These are phyloP conservation scores for Babylonia areolata DNA, from an alignment of 1,140 invertebrate species.

Conservation along the genomic window DNA sequence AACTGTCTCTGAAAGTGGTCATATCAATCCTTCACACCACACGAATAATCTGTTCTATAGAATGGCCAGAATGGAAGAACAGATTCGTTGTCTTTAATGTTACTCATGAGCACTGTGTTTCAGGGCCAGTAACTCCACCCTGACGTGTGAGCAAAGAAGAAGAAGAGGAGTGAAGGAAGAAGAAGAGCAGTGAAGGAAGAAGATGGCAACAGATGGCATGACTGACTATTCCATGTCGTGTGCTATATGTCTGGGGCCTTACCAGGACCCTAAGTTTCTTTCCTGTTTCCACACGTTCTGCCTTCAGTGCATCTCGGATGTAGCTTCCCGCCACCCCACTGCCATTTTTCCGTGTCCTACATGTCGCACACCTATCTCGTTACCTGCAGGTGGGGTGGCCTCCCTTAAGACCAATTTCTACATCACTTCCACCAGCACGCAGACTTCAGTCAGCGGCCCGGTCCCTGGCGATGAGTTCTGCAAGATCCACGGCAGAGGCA, in stretches of 20 bases:
- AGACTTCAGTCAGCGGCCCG: neutral
- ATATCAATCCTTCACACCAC: too few species aligned
- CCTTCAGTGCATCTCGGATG: neutral
- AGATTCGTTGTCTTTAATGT: too few species aligned
- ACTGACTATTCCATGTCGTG: neutral
- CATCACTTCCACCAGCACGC: neutral
- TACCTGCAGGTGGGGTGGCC: neutral
- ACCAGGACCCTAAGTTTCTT: neutral
- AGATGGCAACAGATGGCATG: neutral
- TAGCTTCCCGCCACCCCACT: neutral
- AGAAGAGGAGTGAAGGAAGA: too few species aligned
- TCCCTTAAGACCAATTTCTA: neutral
- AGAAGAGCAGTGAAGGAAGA: neutral
- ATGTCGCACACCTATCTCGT: neutral
- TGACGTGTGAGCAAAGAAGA: too few species aligned
- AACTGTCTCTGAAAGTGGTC: too few species aligned
- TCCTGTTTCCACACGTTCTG: conserved; percentile 3
- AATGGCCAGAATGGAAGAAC: too few species aligned
- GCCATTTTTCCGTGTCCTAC: neutral
- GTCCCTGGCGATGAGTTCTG: neutral
- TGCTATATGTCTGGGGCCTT: neutral
- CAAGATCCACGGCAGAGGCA: neutral
- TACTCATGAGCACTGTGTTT: too few species aligned
- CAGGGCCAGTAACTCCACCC: too few species aligned
- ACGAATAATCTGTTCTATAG: too few species aligned